phyloP scores from a whole-genome alignment of 2,797 vertebrate species.

The Balearica regulorum region DNA sequence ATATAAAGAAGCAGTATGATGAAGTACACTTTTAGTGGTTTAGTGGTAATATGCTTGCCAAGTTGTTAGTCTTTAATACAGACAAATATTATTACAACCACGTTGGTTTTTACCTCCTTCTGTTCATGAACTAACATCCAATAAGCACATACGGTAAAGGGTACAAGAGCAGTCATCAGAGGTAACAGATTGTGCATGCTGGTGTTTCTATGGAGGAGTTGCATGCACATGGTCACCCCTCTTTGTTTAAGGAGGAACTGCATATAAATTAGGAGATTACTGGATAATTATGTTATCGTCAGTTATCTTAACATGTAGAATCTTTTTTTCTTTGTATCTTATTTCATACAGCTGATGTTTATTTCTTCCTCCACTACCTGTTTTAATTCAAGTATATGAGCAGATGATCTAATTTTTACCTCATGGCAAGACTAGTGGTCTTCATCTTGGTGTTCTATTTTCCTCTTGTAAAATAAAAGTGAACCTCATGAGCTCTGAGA shows the following conservation, averaged over 20 bases:
- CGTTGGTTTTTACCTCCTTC: background rate
- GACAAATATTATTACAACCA: background rate
- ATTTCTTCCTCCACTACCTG: background rate
- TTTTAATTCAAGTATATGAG: background rate
- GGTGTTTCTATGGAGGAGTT: background rate
- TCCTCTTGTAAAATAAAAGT: background rate
- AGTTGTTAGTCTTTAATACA: background rate
- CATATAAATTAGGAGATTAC: background rate
- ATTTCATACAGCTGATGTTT: background rate
- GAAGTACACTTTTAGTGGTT: background rate
- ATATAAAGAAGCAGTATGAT: background rate
- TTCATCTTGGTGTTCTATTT: background rate
- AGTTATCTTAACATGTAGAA: background rate
- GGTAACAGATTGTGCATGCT: background rate
- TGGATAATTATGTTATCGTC: background rate
- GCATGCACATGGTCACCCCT: background rate
- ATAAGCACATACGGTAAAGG: background rate
- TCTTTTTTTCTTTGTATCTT: background rate
- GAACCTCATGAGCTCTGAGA: background rate
- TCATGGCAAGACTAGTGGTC: background rate
- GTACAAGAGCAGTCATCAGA: background rate
- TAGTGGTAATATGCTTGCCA: background rate
- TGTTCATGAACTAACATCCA: background rate
- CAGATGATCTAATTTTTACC: background rate
- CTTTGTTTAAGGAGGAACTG: background rate